Base-by-base conservation (phyloP, 2,888 invertebrate genomes). In the Andrena marginata region DNA sequence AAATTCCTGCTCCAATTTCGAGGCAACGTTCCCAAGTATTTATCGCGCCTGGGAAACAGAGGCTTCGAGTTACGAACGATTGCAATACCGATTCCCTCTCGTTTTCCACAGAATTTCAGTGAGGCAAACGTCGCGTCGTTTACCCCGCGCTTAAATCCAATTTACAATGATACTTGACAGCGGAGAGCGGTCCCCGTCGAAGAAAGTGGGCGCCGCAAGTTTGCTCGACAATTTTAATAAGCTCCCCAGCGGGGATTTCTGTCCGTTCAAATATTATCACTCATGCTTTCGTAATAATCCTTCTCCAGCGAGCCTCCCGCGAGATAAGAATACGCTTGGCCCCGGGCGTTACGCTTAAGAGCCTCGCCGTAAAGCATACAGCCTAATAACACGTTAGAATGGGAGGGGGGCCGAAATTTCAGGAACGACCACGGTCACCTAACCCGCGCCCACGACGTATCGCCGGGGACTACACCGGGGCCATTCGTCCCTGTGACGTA, bases 211-310 rank as follows among this genome's bases (percentile, higher is more conserved):
- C 48, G 26, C 0, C 13, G 29, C 20, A 63, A 80, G 72, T 77
- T 80, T 23, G 26, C 48, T 48, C 10, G 26, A 29, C 48, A 68
- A 78, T 33, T 72, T 72, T 72, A 72, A 78, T 72, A 80, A 82
- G 70, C 74, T 82, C 33, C 48, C 49, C 10, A 60, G 16, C 23
- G 56, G 62, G 65, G 62, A 82, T 80, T 80, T 67, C 80, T 54
- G 67, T 70, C 64, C 81, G 81, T 76, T 72, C 82, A 80, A 80
- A 80, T 82, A 82, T 75, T 82, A 82, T 80, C 71, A 71, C 81
- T 82, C 81, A 75, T 76, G 76, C 82, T 77, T 76, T 77, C 77
- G 49, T 73, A 68, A 73, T 82, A 82, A 81, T 81, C 81, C 81
- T 68, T 68, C 33, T 31, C 29, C 33, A 35, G 26, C 6, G 68